Evolutionary conservation across 2,888 invertebrate genomes (phyloP), one percentile per base, ranked within the genome.

Genomic region (Leucophenga maculata): DNA sequence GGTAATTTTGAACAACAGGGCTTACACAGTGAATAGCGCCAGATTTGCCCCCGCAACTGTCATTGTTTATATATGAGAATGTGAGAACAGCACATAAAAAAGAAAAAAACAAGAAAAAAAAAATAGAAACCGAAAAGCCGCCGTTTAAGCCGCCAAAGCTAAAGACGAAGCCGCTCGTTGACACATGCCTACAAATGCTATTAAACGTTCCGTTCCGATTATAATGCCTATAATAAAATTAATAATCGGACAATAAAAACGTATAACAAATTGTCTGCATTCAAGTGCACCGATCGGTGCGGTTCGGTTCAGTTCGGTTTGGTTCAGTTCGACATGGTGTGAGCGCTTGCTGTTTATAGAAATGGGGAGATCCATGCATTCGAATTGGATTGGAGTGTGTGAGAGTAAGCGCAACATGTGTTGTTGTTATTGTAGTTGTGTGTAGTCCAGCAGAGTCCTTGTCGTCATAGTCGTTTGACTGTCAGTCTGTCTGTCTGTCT

Each of bases 201-300:
- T 65, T 67, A 69, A 69, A 66, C 50, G 68, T 60, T 52, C 46
- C 50, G 68, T 60, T 52, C 46, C 60, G 72, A 70, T 74, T 68
- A 71, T 70, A 70, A 78, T 78, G 80, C 77, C 74, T 73, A 76
- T 78, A 80, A 83, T 77, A 80, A 81, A 83, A 84, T 80, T 80
- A 82, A 85, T 84, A 85, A 82, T 80, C 78, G 79, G 75, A 80
- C 82, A 84, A 86, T 85, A 83, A 85, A 85, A 86, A 79, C 74
- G 77, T 75, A 82, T 85, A 86, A 86, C 82, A 85, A 85, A 86
- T 85, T 84, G 82, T 77, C 79, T 74, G 73, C 75, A 78, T 77
- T 67, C 16, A 50, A 50, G 39, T 64, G 62, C 22, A 11, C 14
- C 46, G 13, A 48, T 48, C 20, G 26, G 6, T n/a, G n/a, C n/a